Conservation (phyloP, 2,797 vertebrate genomes). For the Hippoglossus hippoglossus region DNA sequence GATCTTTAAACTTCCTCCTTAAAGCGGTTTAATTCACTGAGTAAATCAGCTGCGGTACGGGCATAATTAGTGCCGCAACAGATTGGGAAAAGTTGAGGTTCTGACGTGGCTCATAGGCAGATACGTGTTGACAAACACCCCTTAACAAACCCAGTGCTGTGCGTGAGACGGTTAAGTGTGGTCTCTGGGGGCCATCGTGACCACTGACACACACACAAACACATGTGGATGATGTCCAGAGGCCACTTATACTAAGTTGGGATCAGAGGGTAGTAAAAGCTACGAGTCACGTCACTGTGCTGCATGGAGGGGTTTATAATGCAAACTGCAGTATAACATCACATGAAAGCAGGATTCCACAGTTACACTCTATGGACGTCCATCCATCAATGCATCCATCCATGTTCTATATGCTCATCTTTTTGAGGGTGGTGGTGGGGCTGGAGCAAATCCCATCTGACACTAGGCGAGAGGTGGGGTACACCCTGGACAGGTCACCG, state of each 20-base stretch:
- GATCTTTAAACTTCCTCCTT: slow-evolving; percentile 58
- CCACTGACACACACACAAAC: slow-evolving; percentile 29
- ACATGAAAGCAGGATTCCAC: slow-evolving; percentile 5
- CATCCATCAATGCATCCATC: too few species aligned
- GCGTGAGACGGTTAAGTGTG: neutral
- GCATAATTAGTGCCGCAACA: slow-evolving; percentile 56
- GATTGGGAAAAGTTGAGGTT: slow-evolving; percentile 35
- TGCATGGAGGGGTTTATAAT: slow-evolving; percentile 13
- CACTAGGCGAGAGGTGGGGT: too few species aligned
- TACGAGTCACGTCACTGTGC: slow-evolving; percentile 11
- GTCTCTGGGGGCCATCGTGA: slow-evolving; percentile 16
- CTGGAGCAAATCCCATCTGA: too few species aligned
- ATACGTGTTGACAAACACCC: slow-evolving; percentile 31
- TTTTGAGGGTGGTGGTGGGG: too few species aligned
- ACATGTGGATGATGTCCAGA: slow-evolving; percentile 45
- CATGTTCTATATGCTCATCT: too few species aligned
- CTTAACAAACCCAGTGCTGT: slow-evolving; percentile 16
- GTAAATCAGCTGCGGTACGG: slow-evolving; percentile 58
- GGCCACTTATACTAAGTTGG: slow-evolving; percentile 38
- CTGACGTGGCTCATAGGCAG: slow-evolving; percentile 29
- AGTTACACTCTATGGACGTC: neutral
- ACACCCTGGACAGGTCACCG: too few species aligned
- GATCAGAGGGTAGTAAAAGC: slow-evolving; percentile 39
- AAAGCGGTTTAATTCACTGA: slow-evolving; percentile 73
- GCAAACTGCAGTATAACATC: slow-evolving; percentile 7